phyloP scores from a whole-genome alignment of 2,797 vertebrate species.

The Naso thynnoides region DNA sequence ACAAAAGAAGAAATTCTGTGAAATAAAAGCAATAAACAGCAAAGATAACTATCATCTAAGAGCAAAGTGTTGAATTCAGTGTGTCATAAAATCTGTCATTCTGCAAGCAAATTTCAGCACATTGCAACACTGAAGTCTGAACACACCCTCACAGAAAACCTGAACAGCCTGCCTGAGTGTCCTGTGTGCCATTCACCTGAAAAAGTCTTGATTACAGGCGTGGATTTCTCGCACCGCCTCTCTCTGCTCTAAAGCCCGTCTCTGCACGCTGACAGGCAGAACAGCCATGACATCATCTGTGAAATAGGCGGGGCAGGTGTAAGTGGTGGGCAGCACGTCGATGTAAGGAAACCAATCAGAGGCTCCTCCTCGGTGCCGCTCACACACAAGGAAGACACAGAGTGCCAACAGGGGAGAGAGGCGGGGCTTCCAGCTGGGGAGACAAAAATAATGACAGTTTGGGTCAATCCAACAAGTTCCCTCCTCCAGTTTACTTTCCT shows the following conservation, averaged over 20 bases:
- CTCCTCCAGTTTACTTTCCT: neutral
- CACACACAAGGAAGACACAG: constrained; percentile 91
- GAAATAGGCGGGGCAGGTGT: constrained; percentile 90
- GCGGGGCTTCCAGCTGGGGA: constrained; percentile 88
- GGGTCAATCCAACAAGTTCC: neutral
- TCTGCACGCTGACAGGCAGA: constrained; percentile 82
- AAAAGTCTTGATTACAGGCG: constrained; percentile 82
- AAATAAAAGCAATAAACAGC: neutral
- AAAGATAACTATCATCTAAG: neutral
- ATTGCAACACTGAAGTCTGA: neutral
- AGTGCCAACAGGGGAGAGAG: constrained; percentile 89
- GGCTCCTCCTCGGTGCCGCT: constrained; percentile 83
- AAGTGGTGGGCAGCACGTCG: constrained; percentile 87
- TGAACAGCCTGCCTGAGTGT: neutral
- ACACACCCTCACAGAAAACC: neutral
- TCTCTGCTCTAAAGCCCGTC: constrained; percentile 86
- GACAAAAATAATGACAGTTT: rapidly evolving
- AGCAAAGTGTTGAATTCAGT: neutral
- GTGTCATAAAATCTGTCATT: neutral
- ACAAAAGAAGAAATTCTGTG: neutral
- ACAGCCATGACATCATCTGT: constrained; percentile 76
- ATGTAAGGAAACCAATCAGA: constrained; percentile 94
- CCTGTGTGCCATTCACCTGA: constrained; percentile 64
- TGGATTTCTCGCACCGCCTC: constrained; percentile 80
- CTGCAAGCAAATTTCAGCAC: neutral